A percentile compares a stretch with the other conserved stretches of the same genome.
Conservation (phyloP, 2,888 invertebrate genomes). For the Choreutis nemorana region DNA sequence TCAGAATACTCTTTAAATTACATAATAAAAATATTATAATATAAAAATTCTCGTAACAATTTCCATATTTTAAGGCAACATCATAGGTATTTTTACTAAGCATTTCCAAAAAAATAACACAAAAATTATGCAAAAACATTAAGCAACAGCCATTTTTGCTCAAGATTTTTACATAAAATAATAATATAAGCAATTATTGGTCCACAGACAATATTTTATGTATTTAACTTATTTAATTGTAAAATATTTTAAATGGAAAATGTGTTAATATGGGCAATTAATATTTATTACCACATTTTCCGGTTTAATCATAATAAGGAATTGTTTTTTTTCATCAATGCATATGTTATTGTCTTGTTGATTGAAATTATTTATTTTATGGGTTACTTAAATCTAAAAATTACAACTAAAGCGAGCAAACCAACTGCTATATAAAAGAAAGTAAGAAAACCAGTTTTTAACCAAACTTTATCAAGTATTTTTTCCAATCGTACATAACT, state of each 20-base stretch:
- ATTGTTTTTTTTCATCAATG: too few relatives aligned
- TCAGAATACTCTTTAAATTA: constrained; percentile 19
- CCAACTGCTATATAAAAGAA: too few relatives aligned
- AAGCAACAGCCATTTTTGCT: constrained; percentile 54
- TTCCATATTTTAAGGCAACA: constrained; percentile 43
- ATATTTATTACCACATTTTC: constrained; percentile 20
- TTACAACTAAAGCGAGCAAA: too few relatives aligned
- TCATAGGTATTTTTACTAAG: constrained; percentile 21
- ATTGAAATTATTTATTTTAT: too few relatives aligned
- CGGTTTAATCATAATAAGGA: too few relatives aligned
- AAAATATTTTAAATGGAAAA: constrained; percentile 8
- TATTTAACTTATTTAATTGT: too few relatives aligned
- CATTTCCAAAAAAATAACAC: constrained; percentile 11
- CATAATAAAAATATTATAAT: constrained; percentile 35
- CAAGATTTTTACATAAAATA: constrained; percentile 44
- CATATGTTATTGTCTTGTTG: background rate
- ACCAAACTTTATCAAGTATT: too few relatives aligned
- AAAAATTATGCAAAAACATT: constrained; percentile 42
- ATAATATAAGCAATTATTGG: constrained; percentile 20
- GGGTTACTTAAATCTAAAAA: too few relatives aligned
- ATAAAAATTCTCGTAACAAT: constrained; percentile 34
- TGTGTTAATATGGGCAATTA: constrained; percentile 9
- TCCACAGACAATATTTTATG: constrained; percentile 18
- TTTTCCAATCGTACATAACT: too few relatives aligned
- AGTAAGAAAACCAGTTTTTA: too few relatives aligned